Evolutionary conservation across 1,140 invertebrate genomes (phyloP).

Genomic region (Dendrolimus punctatus): DNA sequence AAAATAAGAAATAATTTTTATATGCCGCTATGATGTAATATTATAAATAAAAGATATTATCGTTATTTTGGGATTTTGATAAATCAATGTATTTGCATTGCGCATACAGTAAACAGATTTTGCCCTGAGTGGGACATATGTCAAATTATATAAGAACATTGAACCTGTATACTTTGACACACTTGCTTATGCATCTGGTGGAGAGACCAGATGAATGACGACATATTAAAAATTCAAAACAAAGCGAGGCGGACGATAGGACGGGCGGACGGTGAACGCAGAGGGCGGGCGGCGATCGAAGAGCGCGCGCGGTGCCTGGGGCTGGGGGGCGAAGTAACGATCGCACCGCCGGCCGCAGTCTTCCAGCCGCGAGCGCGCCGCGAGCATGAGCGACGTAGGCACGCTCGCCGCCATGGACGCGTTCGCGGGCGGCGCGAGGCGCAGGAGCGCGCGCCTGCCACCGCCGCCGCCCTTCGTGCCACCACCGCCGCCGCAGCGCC

Average conservation of each 20-base stretch:
- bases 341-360: conserved; percentile 73
- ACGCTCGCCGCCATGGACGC: conserved; percentile 68
- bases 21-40: too few species aligned
- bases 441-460: conserved; percentile 54
- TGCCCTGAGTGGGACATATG: not conserved
- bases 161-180: conserved; percentile 35
- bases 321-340: conserved; percentile 51
- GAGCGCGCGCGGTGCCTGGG: conserved; percentile 53
- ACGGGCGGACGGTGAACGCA: conserved; percentile 46
- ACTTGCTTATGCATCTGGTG: conserved; percentile 42
- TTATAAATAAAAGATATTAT: too few species aligned
- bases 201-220: conserved; percentile 55
- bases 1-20: too few species aligned
- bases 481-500: conserved; percentile 61
- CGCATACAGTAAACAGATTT: too few species aligned
- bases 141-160: conserved; percentile 17
- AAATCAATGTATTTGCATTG: too few species aligned
- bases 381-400: conserved; percentile 67
- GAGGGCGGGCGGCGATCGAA: conserved; percentile 65
- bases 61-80: too few species aligned
- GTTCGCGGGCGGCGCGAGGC: conserved; percentile 69
- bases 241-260: conserved; percentile 52
- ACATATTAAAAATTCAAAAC: conserved; percentile 71
- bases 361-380: conserved; percentile 67
- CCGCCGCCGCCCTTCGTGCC: conserved; percentile 67